These are phyloP conservation scores for Porites rus DNA, from an alignment of 92 coral and sea anemone genomes.

Conservation along the genomic window DNA sequence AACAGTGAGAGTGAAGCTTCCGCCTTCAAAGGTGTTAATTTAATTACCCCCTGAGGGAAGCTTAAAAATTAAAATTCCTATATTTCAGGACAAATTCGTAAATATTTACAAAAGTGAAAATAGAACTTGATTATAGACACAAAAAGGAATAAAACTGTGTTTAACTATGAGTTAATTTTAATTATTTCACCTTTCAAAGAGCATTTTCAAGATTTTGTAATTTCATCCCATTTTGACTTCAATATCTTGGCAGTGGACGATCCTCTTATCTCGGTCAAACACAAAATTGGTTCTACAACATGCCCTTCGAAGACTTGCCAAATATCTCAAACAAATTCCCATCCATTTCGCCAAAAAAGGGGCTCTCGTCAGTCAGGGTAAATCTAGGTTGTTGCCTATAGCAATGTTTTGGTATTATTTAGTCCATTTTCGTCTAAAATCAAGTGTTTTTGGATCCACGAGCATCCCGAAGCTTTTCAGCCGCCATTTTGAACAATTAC, in stretches of 20 bases:
- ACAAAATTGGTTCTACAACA: not conserved
- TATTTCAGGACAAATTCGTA: not conserved
- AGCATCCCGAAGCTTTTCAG: no score
- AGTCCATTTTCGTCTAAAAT: no score
- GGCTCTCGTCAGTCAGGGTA: no score
- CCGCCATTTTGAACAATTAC: no score
- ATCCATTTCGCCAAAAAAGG: no score
- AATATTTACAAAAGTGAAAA: not conserved
- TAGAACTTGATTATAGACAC: not conserved
- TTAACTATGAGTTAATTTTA: not conserved
- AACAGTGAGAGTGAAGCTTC: not conserved
- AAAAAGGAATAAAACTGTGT: slow-evolving; percentile 17
- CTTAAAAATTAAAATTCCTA: not conserved
- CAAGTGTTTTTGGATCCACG: not conserved
- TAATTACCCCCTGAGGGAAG: slow-evolving; percentile 20
- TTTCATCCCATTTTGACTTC: slow-evolving; percentile 7
- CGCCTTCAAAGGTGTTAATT: slow-evolving; percentile 9
- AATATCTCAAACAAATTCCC: no score
- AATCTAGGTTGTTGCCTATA: no score
- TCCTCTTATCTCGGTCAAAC: not conserved
- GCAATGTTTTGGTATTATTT: no score
- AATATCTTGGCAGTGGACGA: not conserved
- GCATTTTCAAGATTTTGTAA: slow-evolving; percentile 10
- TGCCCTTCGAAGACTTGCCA: no score
- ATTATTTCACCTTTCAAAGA: not conserved